A percentile compares a stretch with the other conserved stretches of the same genome.
Conservation (phyloP, 2,888 invertebrate genomes). For the Tipula unca region DNA sequence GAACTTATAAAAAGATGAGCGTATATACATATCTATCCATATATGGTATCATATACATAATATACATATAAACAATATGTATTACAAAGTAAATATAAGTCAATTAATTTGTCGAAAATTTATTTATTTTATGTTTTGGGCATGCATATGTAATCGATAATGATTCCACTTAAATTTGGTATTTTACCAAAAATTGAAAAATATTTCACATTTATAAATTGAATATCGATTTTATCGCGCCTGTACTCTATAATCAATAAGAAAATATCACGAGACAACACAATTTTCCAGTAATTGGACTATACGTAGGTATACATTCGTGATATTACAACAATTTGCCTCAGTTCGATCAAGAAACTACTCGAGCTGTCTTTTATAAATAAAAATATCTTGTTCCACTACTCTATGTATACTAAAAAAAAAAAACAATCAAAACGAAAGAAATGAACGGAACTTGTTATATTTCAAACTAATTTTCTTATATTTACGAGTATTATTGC, state of each 20-base stretch:
- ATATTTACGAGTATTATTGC: background rate
- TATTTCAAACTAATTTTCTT: conserved; percentile 8
- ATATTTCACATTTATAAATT: background rate
- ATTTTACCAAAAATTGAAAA: background rate
- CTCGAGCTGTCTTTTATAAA: background rate
- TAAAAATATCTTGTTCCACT: background rate
- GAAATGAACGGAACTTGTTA: conserved; percentile 14
- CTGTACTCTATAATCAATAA: background rate
- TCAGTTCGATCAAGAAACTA: background rate
- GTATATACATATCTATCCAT: background rate
- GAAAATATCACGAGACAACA: background rate
- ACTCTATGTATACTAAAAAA: background rate
- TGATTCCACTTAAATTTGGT: background rate
- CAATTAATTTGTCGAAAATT: background rate
- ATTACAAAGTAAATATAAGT: background rate
- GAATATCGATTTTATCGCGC: background rate
- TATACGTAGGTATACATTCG: background rate
- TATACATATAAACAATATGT: too few relatives aligned
- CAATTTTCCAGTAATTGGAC: background rate
- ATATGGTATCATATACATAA: background rate
- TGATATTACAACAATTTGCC: background rate
- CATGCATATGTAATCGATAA: background rate
- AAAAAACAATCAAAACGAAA: background rate
- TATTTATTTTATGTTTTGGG: background rate
- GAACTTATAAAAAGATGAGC: background rate